Base-by-base conservation (phyloP, 2,797 vertebrate species). In the Cichlasoma orientale region DNA sequence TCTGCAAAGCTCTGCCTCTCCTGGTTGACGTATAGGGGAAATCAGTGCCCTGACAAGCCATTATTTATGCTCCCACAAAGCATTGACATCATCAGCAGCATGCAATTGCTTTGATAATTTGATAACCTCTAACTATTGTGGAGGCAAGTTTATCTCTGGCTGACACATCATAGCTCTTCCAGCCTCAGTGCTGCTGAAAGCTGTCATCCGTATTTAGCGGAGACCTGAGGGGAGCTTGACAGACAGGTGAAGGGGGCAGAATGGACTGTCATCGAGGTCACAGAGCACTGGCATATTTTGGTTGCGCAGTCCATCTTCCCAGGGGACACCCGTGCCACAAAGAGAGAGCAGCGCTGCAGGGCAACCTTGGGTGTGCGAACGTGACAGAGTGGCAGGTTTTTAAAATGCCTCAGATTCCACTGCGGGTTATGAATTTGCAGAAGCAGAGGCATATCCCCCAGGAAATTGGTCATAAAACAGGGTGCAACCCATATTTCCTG, bases 371-470 rank as follows among this genome's bases (percentile, higher is more conserved):
- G 87, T 78, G 82, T 82, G 78, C 75, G 70, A 86, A 69, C 7
- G 11, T 66, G 69, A 54, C 72, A 23, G 80, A 90, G 72, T 84
- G 90, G 89, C 89, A 88, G 87, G 85, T 86, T 79, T 87, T 90
- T 82, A 79, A 90, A 90, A 76, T 27, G 25, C 74, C 77, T 88
- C 83, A 1, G 61, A 77, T 79, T 80, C 57, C 74, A 56, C 72
- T 76, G 82, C 66, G 25, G 61, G 61, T 50, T 47, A 50, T 68
- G 61, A 27, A 27, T 74, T 80, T 52, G 58, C 82, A 78, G 83
- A 54, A 2, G 21, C 56, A 44, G 70, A 80, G 21, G 72, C 63
- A 59, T 52, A 81, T 77, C 78, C 83, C 75, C 66, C 82, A 87
- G 82, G 83, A 90, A 88, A 79, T 77, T 78, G 78, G 74, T 85